Conservation (phyloP, 2,113 vertebrate genomes). For the Bettongia penicillata region DNA sequence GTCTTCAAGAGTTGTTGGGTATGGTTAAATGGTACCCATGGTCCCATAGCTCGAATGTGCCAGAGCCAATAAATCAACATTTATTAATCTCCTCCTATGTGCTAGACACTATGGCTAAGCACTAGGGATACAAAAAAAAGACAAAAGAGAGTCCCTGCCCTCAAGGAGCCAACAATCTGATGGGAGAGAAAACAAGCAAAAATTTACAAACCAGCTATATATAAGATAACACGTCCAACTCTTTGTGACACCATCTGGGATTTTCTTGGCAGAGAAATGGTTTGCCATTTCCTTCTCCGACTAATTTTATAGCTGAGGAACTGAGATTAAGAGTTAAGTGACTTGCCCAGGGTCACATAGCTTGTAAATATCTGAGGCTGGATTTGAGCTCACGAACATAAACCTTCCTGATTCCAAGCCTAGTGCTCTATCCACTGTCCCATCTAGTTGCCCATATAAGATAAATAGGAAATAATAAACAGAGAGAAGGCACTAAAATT, state of each 20-base stretch:
- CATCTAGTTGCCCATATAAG: not conserved
- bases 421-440: not conserved
- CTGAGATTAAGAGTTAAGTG: not conserved
- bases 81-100: not conserved
- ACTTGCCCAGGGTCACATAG: not conserved
- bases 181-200: not conserved
- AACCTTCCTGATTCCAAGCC: not conserved
- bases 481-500: not conserved
- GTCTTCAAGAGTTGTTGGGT: not conserved
- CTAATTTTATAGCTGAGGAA: not conserved
- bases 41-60: not conserved
- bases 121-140: not conserved
- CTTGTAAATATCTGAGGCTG: not conserved
- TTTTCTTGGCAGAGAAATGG: not conserved
- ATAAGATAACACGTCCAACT: not conserved
- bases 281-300: not conserved
- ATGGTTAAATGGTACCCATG: not conserved
- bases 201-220: not conserved
- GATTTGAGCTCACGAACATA: not conserved
- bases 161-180: not conserved
- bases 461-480: not conserved
- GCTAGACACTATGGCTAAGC: not conserved
- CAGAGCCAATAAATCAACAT: not conserved
- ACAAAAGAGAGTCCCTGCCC: not conserved
- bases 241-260: not conserved